These are phyloP conservation scores for Mimumesa dahlbomi DNA, from an alignment of 2,888 invertebrate genomes.

Conservation along the genomic window DNA sequence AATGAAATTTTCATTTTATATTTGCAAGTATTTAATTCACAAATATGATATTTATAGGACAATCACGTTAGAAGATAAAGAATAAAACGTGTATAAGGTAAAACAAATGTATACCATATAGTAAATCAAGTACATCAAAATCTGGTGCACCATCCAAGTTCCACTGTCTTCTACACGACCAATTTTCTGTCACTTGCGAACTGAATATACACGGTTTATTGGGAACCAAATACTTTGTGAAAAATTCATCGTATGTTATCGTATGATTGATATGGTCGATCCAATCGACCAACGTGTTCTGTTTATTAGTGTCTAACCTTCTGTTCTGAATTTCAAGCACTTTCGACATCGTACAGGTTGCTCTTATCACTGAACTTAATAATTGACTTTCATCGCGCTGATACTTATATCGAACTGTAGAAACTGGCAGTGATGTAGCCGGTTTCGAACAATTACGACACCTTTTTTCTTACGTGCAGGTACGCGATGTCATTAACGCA, in stretches of 20 bases:
- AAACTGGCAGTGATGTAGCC: conserved; percentile 21
- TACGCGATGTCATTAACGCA: conserved; percentile 19
- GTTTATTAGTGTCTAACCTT: conserved; percentile 18
- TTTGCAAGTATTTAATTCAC: background rate
- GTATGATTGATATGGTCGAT: conserved; percentile 32
- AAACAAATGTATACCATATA: conserved; percentile 69
- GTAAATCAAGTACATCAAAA: conserved; percentile 83
- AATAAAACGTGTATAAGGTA: background rate
- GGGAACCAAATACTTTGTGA: conserved; percentile 69
- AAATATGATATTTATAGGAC: background rate
- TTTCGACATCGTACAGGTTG: conserved; percentile 45
- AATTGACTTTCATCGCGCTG: conserved; percentile 5
- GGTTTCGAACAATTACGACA: conserved; percentile 28
- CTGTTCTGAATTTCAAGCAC: conserved; percentile 46
- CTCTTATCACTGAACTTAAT: conserved; percentile 18
- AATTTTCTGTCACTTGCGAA: conserved; percentile 83
- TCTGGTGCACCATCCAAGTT: conserved; percentile 81
- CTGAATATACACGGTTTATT: conserved; percentile 87
- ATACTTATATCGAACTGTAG: conserved; percentile 26
- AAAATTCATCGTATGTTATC: conserved; percentile 74
- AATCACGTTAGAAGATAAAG: background rate
- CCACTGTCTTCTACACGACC: conserved; percentile 87
- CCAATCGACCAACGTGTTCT: conserved; percentile 10
- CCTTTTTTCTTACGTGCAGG: conserved; percentile 21
- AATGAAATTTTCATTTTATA: background rate